A percentile compares a stretch with the other conserved stretches of the same genome.
phyloP scores from a whole-genome alignment of 2,888 invertebrate genomes.

The Melanargia galathea region DNA sequence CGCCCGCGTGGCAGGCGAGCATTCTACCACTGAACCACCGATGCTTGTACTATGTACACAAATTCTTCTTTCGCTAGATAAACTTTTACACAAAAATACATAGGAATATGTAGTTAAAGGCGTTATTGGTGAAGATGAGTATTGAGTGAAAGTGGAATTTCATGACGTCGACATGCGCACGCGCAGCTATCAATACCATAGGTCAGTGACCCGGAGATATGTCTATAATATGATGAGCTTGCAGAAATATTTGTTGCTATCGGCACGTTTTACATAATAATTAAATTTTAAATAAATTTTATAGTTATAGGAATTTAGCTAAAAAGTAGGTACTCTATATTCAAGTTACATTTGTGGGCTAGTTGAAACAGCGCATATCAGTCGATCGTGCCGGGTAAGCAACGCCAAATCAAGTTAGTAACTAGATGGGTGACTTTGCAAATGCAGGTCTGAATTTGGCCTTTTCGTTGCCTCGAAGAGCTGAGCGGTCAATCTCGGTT shows the following conservation, averaged over 20 bases:
- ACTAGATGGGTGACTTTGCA: too few species aligned
- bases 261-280: conserved; percentile 1
- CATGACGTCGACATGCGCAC: neutral
- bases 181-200: conserved; percentile 1
- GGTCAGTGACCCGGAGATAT: neutral
- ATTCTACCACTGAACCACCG: conserved; percentile 84
- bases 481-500: too few species aligned
- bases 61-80: neutral
- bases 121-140: neutral
- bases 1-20: conserved; percentile 83
- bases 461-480: too few species aligned
- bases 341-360: too few species aligned
- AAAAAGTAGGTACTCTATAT: too few species aligned
- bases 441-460: too few species aligned
- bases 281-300: too few species aligned
- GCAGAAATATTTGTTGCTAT: neutral
- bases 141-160: conserved; percentile 10
- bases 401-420: too few species aligned
- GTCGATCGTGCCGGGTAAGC: too few species aligned
- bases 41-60: conserved; percentile 54
- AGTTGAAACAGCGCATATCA: too few species aligned
- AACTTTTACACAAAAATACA: neutral
- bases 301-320: too few species aligned
- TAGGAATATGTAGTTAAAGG: conserved; percentile 13
- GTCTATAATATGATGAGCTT: neutral